Evolutionary conservation across 2,797 vertebrate genomes (phyloP).

Genomic region (Microctenopoma lineatum): DNA sequence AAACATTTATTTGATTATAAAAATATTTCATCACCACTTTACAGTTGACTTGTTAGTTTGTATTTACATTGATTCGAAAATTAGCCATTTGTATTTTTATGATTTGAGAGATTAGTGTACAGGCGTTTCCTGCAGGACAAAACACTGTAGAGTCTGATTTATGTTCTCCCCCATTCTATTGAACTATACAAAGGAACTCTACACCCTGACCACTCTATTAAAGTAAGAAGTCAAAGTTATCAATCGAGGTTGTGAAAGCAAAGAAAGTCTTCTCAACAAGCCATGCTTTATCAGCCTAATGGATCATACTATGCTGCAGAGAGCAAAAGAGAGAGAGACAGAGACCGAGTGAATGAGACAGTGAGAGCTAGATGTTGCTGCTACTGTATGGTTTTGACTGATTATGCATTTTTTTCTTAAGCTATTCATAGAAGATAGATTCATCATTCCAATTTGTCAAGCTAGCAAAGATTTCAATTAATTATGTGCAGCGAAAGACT

Average conservation of each 20-base stretch:
- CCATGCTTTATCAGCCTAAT: conserved; percentile 90
- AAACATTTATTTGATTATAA: background rate
- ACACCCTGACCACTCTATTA: conserved; percentile 92
- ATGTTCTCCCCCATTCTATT: conserved; percentile 76
- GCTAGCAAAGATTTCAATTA: conserved; percentile 98
- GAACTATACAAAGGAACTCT: conserved; percentile 83
- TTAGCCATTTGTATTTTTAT: conserved; percentile 43
- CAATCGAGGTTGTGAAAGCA: conserved; percentile 83
- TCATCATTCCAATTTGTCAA: conserved; percentile 99
- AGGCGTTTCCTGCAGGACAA: conserved; percentile 48
- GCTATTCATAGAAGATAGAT: conserved; percentile 99
- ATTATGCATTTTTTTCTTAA: conserved; percentile 94
- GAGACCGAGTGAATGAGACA: conserved; percentile 65
- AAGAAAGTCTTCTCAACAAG: conserved; percentile 79
- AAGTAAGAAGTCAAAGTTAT: conserved; percentile 92
- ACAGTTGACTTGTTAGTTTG: conserved; percentile 2
- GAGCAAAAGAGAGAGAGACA: conserved; percentile 75
- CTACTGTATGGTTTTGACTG: conserved; percentile 96
- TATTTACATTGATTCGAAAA: conserved; percentile 19
- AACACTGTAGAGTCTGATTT: conserved; percentile 72
- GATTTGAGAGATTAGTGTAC: conserved; percentile 64
- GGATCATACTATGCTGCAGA: conserved; percentile 87
- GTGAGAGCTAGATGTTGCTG: conserved; percentile 90
- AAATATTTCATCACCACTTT: background rate
- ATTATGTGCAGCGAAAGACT: conserved; percentile 92